These are phyloP conservation scores for Lysandra bellargus DNA, from an alignment of 2,888 invertebrate genomes.

Conservation along the genomic window DNA sequence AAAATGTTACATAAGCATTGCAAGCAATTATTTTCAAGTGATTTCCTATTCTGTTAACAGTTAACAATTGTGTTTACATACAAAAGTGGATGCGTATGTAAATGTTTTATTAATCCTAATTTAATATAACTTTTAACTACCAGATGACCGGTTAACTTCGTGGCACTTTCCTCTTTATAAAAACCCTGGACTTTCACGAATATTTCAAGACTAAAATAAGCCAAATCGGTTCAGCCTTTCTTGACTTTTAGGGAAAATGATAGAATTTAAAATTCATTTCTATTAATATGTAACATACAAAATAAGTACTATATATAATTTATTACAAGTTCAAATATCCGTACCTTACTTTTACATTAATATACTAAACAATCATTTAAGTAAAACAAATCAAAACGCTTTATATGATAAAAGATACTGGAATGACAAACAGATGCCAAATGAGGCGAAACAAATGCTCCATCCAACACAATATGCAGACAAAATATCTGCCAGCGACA, in stretches of 20 bases:
- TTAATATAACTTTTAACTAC: too few relatives aligned
- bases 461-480: not conserved
- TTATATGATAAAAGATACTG: not conserved
- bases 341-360: too few relatives aligned
- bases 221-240: too few relatives aligned
- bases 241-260: too few relatives aligned
- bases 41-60: not conserved
- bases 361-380: not conserved
- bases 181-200: too few relatives aligned
- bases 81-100: too few relatives aligned
- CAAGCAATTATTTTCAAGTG: not conserved
- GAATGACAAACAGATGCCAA: not conserved
- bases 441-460: not conserved
- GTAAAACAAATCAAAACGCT: not conserved
- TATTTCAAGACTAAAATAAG: too few relatives aligned
- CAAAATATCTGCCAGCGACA: not conserved
- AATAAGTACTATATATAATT: too few relatives aligned
- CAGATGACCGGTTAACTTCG: not conserved
- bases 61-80: not conserved
- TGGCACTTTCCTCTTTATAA: not conserved
- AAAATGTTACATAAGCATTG: not conserved
- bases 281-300: too few relatives aligned
- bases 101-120: too few relatives aligned
- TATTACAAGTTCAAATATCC: too few relatives aligned
- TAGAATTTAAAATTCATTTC: too few relatives aligned